phyloP scores from a whole-genome alignment of 2,888 invertebrate species.

The Ornithoptera priamus region DNA sequence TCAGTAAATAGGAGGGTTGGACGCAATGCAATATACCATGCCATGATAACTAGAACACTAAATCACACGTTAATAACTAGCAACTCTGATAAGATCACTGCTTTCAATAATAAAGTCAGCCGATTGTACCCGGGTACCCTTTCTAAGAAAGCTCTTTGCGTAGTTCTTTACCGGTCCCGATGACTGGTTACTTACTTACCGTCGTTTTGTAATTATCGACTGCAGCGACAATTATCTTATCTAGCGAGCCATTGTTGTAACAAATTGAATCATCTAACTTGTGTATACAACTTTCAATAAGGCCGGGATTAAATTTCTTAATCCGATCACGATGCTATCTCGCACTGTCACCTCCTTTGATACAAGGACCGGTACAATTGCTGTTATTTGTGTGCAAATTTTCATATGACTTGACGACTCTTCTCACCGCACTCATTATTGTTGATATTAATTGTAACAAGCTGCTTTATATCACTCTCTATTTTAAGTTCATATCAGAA shows the following conservation, averaged over 20 bases:
- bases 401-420: slow-evolving; percentile 19
- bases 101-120: slow-evolving; percentile 75
- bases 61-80: slow-evolving; percentile 75
- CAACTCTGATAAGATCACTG: slow-evolving; percentile 66
- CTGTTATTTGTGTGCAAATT: slow-evolving; percentile 36
- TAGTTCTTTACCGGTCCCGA: slow-evolving; percentile 62
- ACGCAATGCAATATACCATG: slow-evolving; percentile 49
- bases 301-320: slow-evolving; percentile 29
- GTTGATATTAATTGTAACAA: background rate
- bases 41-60: slow-evolving; percentile 53
- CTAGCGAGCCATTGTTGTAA: slow-evolving; percentile 41
- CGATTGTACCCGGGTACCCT: slow-evolving; percentile 61
- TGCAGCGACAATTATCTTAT: slow-evolving; percentile 54
- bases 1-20: slow-evolving; percentile 65
- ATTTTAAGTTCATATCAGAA: slow-evolving; percentile 5
- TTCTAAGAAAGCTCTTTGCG: slow-evolving; percentile 64
- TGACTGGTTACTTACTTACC: slow-evolving; percentile 35
- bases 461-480: slow-evolving; percentile 8
- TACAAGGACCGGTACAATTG: slow-evolving; percentile 6
- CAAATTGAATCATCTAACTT: slow-evolving; percentile 44
- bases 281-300: slow-evolving; percentile 27
- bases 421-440: slow-evolving; percentile 9
- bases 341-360: slow-evolving; percentile 20
- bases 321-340: slow-evolving; percentile 27
- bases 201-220: slow-evolving; percentile 60